phyloP scores from a whole-genome alignment of 2,888 invertebrate genomes.

The Drosophila koepferae region DNA sequence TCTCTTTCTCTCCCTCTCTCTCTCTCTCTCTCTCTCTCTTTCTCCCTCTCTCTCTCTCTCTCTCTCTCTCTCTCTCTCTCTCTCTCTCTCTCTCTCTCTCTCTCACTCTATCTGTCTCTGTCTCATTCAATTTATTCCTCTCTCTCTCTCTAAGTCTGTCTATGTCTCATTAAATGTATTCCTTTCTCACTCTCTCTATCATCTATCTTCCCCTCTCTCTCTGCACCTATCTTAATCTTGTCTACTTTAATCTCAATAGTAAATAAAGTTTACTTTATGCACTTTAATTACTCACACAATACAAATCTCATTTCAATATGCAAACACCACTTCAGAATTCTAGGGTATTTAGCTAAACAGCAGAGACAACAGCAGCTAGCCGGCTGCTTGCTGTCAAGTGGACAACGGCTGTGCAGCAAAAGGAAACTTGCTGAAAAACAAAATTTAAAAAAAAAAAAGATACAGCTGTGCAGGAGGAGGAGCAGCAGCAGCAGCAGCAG shows the following conservation, averaged over 20 bases:
- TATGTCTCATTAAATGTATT: background rate
- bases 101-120: background rate
- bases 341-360: constrained; percentile 23
- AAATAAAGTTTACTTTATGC: background rate
- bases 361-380: background rate
- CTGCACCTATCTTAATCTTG: background rate
- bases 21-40: background rate
- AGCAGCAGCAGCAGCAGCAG: constrained; percentile 1
- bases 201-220: background rate
- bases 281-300: background rate
- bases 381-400: constrained; percentile 65
- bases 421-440: constrained; percentile 29
- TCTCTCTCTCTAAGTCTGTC: background rate
- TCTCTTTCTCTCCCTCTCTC: background rate
- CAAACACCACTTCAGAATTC: background rate
- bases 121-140: too few species aligned
- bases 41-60: background rate
- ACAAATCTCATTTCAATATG: background rate
- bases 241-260: too few species aligned
- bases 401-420: constrained; percentile 58
- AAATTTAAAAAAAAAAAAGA: constrained; percentile 20
- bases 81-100: too few species aligned
- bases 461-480: constrained; percentile 19
- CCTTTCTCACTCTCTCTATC: background rate
- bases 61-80: background rate